phyloP scores from a whole-genome alignment of 2,797 vertebrate genomes.

The Siniperca undulata region DNA sequence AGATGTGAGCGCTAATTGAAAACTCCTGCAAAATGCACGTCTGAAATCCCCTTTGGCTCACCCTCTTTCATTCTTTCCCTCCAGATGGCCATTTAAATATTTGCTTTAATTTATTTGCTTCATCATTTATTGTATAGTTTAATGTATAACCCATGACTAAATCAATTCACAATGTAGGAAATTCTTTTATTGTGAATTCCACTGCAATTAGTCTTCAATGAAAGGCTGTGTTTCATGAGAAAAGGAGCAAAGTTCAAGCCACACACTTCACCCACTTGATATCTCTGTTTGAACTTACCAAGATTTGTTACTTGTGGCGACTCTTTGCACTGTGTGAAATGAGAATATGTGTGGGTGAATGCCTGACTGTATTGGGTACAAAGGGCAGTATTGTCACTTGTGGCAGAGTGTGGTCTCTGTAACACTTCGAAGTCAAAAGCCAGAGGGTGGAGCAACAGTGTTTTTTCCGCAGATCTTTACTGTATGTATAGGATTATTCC shows the following conservation, averaged over 20 bases:
- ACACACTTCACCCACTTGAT: constrained; percentile 41
- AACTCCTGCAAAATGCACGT: constrained; percentile 48
- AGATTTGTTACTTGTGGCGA: constrained; percentile 39
- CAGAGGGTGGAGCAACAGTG: constrained; percentile 54
- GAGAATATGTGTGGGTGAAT: constrained; percentile 48
- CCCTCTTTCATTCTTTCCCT: constrained; percentile 14
- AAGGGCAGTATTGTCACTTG: constrained; percentile 59
- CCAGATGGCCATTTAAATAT: constrained; percentile 55
- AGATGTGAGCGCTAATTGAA: constrained; percentile 44
- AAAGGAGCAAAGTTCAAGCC: constrained; percentile 47
- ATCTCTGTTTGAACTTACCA: constrained; percentile 33
- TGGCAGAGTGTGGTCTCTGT: constrained; percentile 14
- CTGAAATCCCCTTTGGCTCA: constrained; percentile 24
- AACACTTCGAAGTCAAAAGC: constrained; percentile 50
- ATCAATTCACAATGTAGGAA: constrained; percentile 9
- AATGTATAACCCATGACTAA: constrained; percentile 54
- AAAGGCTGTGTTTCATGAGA: constrained; percentile 25
- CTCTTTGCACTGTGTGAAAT: constrained; percentile 41
- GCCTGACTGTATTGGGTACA: constrained; percentile 59
- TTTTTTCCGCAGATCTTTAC: constrained; percentile 43
- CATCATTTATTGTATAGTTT: constrained; percentile 19
- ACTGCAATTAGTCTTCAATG: constrained; percentile 6
- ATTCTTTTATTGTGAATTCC: constrained; percentile 28
- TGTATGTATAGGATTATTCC: constrained; percentile 44
- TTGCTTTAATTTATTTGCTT: constrained; percentile 38